Evolutionary conservation across 2,797 vertebrate genomes (phyloP).

Genomic region (Hydrophis major): DNA sequence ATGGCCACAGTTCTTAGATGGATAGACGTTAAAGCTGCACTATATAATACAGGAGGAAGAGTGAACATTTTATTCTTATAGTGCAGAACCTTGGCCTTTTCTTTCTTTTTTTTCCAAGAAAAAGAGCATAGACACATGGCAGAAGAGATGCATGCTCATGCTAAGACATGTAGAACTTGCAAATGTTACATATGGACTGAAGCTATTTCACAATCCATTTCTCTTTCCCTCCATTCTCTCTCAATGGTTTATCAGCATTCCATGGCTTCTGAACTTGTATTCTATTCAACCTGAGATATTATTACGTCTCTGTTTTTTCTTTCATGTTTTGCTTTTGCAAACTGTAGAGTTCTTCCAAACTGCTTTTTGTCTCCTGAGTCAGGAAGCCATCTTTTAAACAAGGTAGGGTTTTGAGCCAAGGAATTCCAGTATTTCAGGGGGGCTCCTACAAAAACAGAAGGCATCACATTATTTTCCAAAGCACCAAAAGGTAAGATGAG

Average conservation of each 20-base stretch:
- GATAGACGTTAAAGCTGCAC: background rate
- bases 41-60: background rate
- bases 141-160: background rate
- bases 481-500: too few relatives aligned
- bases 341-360: background rate
- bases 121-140: background rate
- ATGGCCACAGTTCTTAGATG: background rate
- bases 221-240: background rate
- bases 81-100: background rate
- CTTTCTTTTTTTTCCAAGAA: background rate
- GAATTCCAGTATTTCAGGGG: too few relatives aligned
- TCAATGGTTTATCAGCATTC: background rate
- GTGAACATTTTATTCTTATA: background rate
- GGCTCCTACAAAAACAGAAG: too few relatives aligned
- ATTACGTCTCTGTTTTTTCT: background rate
- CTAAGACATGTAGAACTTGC: background rate
- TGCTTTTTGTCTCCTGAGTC: background rate
- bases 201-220: background rate
- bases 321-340: background rate
- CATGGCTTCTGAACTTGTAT: background rate
- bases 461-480: too few relatives aligned
- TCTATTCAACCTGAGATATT: background rate
- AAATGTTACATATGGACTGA: background rate
- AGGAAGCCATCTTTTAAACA: background rate
- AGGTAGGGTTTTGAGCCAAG: too few relatives aligned